phyloP scores from a whole-genome alignment of 2,888 invertebrate species.

The Molorchus minor region DNA sequence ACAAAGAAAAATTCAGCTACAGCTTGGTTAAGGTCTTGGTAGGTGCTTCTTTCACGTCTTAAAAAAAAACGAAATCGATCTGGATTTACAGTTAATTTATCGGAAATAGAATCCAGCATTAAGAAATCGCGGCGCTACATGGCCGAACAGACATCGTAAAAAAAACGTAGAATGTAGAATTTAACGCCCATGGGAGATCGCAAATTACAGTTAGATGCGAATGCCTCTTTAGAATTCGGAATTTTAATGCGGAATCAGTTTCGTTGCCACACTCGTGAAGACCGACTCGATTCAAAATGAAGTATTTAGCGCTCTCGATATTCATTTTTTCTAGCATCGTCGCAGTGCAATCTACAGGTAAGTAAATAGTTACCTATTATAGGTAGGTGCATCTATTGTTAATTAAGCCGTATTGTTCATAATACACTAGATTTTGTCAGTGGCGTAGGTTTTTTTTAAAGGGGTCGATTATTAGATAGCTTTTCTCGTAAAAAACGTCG shows the following conservation, averaged over 20 bases:
- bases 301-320: constrained; percentile 17
- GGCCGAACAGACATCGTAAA: constrained; percentile 31
- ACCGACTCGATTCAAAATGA: constrained; percentile 26
- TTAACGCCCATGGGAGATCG: constrained; percentile 32
- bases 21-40: too few relatives aligned
- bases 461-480: too few relatives aligned
- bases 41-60: too few relatives aligned
- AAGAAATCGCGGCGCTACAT: constrained; percentile 24
- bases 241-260: constrained; percentile 34
- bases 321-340: constrained; percentile 3
- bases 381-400: too few relatives aligned
- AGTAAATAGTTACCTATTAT: too few relatives aligned
- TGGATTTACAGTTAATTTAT: constrained; percentile 29
- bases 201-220: constrained; percentile 43
- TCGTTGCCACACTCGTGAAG: constrained; percentile 11
- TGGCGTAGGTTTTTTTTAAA: too few relatives aligned
- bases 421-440: too few relatives aligned
- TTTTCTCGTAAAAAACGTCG: too few relatives aligned
- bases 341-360: constrained; percentile 13
- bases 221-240: constrained; percentile 28
- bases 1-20: too few relatives aligned
- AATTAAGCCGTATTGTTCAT: too few relatives aligned
- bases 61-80: constrained; percentile 21
- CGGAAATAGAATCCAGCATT: constrained; percentile 28
- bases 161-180: constrained; percentile 29